These are phyloP conservation scores for Cheilosia vulpina DNA, from an alignment of 2,888 invertebrate species.

Conservation along the genomic window DNA sequence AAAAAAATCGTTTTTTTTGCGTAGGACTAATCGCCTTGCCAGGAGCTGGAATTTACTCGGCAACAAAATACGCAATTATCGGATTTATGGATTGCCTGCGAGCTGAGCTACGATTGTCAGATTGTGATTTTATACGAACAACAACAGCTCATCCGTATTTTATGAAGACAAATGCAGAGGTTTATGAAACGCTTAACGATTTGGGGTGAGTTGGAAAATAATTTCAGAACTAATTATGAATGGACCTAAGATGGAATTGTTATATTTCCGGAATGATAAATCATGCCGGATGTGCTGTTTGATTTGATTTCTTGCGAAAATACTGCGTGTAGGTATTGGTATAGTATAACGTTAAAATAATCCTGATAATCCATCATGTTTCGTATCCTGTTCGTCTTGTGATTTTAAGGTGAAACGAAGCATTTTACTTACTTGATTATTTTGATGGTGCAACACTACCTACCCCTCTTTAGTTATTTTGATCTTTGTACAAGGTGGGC, in stretches of 20 bases:
- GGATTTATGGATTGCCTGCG: slow-evolving; percentile 83
- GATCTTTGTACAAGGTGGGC: too few relatives aligned
- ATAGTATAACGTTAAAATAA: neutral
- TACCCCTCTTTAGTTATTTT: too few relatives aligned
- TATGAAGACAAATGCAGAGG: slow-evolving; percentile 82
- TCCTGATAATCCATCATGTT: too few relatives aligned
- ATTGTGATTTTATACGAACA: slow-evolving; percentile 81
- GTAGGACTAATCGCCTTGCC: slow-evolving; percentile 81
- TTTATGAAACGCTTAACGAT: slow-evolving; percentile 81
- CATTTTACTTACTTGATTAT: too few relatives aligned
- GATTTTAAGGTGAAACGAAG: too few relatives aligned
- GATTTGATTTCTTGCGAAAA: neutral
- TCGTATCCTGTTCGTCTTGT: too few relatives aligned
- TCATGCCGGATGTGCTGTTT: slow-evolving; percentile 36
- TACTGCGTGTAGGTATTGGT: too few relatives aligned
- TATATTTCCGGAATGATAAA: slow-evolving; percentile 32
- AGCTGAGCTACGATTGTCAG: slow-evolving; percentile 82
- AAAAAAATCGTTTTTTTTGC: slow-evolving; percentile 21
- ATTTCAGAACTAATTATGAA: slow-evolving; percentile 59
- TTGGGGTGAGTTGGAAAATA: slow-evolving; percentile 79
- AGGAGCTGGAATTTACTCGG: slow-evolving; percentile 82
- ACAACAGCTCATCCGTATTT: slow-evolving; percentile 83
- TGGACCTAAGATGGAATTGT: slow-evolving; percentile 3
- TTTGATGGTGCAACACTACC: too few relatives aligned
- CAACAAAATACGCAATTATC: slow-evolving; percentile 84